Evolutionary conservation across 2,113 vertebrate species (phyloP), one percentile per base, ranked within the genome.

Genomic region (Podilymbus podiceps): DNA sequence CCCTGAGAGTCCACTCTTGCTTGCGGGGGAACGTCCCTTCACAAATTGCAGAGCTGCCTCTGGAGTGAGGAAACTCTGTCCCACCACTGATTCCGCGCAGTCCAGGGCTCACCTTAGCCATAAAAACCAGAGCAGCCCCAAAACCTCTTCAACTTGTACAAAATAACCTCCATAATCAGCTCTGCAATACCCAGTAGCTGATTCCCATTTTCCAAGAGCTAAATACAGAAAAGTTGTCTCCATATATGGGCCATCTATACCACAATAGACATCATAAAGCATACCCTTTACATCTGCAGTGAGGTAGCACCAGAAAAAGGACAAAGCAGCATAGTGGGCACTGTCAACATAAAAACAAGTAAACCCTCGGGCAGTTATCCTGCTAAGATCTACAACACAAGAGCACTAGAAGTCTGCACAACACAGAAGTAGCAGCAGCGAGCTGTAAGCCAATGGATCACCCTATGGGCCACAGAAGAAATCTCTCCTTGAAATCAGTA

Each of bases 131-230:
- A 62, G 33, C 24, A 42, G 18, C 35, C n/a, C 25, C n/a, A 6
- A 47, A 60, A 50, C 31, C 15, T 23, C 42, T 40, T 77, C 30
- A 28, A 3, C 52, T 31, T 47, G 11, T 46, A 47, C 42, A 76
- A 7, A 3, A 8, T 27, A 56, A 8, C 28, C 11, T 30, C 62
- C 27, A 8, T 25, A 73, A 55, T 44, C 59, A 50, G 24, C 66
- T 77, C 56, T 24, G 11, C 31, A 33, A 44, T 17, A 35, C 9
- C 33, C 0, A 1, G 21, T 18, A n/a, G 44, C 31, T 1, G 5
- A 76, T 49, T 35, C 16, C 31, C 24, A 33, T 58, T 52, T 71
- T 64, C 33, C 38, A 47, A 47, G 42, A 46, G 28, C 50, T 27
- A 64, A 71, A 18, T 6, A 27, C 15, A 47, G 38, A 64, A 40